These are phyloP conservation scores for Gambusia yucatana DNA, from an alignment of 2,797 vertebrate species.

Conservation along the genomic window DNA sequence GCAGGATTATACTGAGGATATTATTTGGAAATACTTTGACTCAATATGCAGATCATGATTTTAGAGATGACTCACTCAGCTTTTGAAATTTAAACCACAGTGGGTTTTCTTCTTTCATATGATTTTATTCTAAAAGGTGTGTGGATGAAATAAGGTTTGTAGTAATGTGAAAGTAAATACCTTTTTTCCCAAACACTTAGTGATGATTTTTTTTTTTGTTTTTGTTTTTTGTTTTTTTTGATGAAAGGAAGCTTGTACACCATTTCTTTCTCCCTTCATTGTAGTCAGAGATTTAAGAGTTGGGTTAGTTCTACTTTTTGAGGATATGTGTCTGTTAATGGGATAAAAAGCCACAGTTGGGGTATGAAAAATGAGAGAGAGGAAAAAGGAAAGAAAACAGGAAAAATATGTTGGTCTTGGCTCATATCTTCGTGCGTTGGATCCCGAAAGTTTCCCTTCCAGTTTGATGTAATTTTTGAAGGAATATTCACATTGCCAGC, in stretches of 20 bases:
- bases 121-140: not conserved
- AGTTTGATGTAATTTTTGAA: slow-evolving; percentile 6
- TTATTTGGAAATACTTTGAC: not conserved
- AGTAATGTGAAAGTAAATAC: not conserved
- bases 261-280: not conserved
- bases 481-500: not conserved
- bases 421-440: slow-evolving; percentile 18
- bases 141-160: not conserved
- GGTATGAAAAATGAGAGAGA: slow-evolving; percentile 18
- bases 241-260: not conserved
- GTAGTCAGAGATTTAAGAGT: slow-evolving; percentile 18
- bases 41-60: not conserved
- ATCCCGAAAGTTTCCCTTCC: slow-evolving; percentile 34
- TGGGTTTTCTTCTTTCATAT: not conserved
- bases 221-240: no score
- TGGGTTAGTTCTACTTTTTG: slow-evolving; percentile 44
- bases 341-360: slow-evolving; percentile 34
- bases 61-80: not conserved
- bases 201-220: not conserved
- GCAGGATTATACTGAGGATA: no score
- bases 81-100: not conserved
- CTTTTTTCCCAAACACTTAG: not conserved
- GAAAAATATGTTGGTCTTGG: not conserved
- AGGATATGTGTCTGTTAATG: slow-evolving; percentile 29
- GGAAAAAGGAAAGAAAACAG: slow-evolving; percentile 15